Evolutionary conservation across 2,113 vertebrate genomes (phyloP).

Genomic region (Pterocles orientalis): DNA sequence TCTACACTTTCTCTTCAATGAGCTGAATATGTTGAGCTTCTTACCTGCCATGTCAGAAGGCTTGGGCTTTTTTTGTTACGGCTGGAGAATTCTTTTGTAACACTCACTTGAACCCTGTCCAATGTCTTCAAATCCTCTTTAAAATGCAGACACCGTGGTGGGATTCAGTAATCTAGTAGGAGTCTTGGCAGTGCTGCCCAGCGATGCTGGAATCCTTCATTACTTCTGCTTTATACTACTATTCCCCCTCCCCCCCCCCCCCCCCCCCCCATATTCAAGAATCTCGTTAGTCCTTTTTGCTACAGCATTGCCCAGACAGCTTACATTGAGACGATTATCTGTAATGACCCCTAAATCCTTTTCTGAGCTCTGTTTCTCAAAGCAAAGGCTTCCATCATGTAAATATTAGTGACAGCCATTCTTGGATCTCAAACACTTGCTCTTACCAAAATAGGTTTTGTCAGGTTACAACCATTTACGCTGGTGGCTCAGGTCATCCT

Average conservation of each 20-base stretch:
- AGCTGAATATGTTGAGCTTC: not conserved
- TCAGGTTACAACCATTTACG: not conserved
- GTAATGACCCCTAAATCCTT: constrained; percentile 52
- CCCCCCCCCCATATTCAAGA: not conserved
- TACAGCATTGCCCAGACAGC: constrained; percentile 48
- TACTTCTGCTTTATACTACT: constrained; percentile 1
- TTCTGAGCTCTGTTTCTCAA: constrained; percentile 43
- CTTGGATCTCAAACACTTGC: not conserved
- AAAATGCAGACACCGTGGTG: constrained; percentile 19
- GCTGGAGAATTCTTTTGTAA: not conserved
- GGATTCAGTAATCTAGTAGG: not conserved
- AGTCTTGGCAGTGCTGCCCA: not conserved
- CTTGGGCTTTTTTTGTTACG: not conserved
- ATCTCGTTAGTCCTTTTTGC: constrained; percentile 52
- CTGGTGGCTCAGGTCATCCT: not conserved
- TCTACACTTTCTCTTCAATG: not conserved
- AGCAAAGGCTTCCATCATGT: not conserved
- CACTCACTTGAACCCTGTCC: constrained; percentile 29
- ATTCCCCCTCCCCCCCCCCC: not conserved
- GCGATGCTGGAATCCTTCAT: constrained; percentile 23
- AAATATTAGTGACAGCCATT: not conserved
- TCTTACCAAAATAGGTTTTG: not conserved
- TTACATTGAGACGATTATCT: constrained; percentile 58
- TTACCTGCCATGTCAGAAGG: not conserved
- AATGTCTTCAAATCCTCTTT: constrained; percentile 32